These are phyloP conservation scores for Cynopterus brachyotis DNA, from an alignment of 2,113 vertebrate species.

Conservation along the genomic window DNA sequence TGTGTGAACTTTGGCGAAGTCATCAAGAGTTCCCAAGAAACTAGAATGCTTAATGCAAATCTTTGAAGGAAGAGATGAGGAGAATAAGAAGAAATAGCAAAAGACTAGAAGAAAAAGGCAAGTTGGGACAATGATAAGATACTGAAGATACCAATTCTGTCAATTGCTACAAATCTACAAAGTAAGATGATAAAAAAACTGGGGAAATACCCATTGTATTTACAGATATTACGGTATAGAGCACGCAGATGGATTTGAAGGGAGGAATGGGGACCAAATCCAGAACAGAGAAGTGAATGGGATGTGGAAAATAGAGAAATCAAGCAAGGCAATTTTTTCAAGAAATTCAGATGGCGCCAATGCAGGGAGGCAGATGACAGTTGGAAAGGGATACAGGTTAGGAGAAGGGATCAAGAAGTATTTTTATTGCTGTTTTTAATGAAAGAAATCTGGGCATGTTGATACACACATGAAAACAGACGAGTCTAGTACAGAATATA, in stretches of 20 bases:
- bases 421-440: background rate
- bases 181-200: background rate
- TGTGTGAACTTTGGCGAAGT: background rate
- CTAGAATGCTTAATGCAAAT: background rate
- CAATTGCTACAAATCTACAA: background rate
- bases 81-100: background rate
- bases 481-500: background rate
- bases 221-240: background rate
- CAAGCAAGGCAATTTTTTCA: background rate
- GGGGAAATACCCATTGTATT: no score
- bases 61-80: background rate
- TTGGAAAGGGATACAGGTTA: fast-evolving
- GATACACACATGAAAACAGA: background rate
- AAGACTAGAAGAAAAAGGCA: background rate
- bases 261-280: background rate
- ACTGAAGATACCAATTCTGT: background rate
- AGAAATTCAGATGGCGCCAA: background rate
- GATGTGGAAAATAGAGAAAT: background rate
- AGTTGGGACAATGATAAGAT: background rate
- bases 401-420: background rate
- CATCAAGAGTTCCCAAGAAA: background rate
- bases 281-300: background rate
- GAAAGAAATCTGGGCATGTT: background rate
- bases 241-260: background rate
- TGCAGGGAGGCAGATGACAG: background rate